These are phyloP conservation scores for Caracal caracal DNA, from an alignment of 2,113 vertebrate species.

Conservation along the genomic window DNA sequence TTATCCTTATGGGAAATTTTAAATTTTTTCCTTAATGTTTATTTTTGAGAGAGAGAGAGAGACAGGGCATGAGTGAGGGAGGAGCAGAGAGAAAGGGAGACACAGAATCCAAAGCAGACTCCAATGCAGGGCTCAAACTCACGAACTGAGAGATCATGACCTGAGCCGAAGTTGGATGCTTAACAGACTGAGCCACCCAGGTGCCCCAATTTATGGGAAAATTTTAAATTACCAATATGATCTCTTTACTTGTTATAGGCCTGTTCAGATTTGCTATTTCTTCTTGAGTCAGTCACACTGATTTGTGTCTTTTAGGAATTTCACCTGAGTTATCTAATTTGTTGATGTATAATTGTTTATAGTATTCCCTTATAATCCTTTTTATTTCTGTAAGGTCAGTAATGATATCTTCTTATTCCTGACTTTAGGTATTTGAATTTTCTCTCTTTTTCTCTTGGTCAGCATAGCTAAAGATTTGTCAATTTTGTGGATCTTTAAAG, in stretches of 20 bases:
- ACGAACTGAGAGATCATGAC: no score
- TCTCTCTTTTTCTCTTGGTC: neutral
- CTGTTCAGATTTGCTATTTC: constrained; percentile 6
- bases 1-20: neutral
- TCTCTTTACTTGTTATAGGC: neutral
- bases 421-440: neutral
- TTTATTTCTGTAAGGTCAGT: constrained; percentile 1
- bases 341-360: neutral
- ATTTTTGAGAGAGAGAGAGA: no score
- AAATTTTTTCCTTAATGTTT: neutral
- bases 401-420: neutral
- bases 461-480: neutral
- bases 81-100: no score
- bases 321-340: neutral
- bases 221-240: neutral
- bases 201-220: neutral
- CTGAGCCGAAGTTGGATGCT: no score
- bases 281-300: neutral
- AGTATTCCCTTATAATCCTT: neutral
- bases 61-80: no score
- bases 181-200: no score
- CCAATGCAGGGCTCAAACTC: no score
- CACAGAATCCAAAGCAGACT: no score
- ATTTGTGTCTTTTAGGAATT: neutral
- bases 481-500: neutral